Base-by-base conservation (phyloP, 2,113 vertebrate genomes). In the Cathartes aura region DNA sequence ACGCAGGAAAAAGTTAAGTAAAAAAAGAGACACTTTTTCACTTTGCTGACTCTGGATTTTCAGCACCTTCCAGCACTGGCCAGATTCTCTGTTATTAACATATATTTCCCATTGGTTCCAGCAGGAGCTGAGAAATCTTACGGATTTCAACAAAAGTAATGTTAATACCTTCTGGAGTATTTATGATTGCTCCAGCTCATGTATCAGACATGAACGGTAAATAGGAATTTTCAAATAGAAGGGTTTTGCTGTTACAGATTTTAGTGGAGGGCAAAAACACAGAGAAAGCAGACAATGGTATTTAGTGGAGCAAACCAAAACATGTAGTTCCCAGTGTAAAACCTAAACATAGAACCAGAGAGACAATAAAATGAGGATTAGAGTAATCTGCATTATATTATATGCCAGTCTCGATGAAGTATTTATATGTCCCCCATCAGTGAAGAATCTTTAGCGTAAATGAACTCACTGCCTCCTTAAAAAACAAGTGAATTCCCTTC, bases 1-100 rank as follows among this genome's bases (percentile, higher is more conserved):
- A 40, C 34, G 38, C 13, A 24, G 12, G 47, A 75, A 64, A 36
- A 93, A 62, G 8, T 11, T 23, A 27, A 66, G 36, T 15, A 53
- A 4, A 12, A 43, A 22, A 3, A 79, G 4, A 52, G 4, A 13
- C 12, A 23, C 0, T 0, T 47, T 36, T 13, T 55, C 47, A 36
- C 27, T 90, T 89, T 48, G 36, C 60, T 70, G 26, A 34, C 9
- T 89, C 36, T 90, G 63, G 29, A 42, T 94, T 94, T 87, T 78
- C 45, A 87, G 81, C 87, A 52, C 16, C 70, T 89, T 71, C 50
- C 59, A 87, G 43, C 48, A 27, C 56, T 64, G 24, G 15, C 40
- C 42, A 36, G 1, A n/a, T 79, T 72, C 32, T 48, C 26, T 55
- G 8, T 63, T 93, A 45, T 32, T 80, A 38, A 8, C 22, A 19